Base-by-base conservation (phyloP, 1,140 invertebrate species). In the Drosophila simulans region DNA sequence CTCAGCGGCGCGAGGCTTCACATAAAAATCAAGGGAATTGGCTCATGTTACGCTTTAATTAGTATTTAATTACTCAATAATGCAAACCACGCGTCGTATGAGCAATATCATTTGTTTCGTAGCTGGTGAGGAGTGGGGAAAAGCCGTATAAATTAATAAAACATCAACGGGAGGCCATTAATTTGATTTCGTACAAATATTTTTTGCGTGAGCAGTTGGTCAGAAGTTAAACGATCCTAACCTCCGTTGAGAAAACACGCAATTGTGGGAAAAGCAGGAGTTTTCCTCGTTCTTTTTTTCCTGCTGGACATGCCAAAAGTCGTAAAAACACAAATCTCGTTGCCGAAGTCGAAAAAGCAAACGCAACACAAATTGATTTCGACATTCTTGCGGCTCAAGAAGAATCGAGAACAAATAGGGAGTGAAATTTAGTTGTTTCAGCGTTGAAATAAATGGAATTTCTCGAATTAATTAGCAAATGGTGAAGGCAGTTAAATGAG, bases 51-150 rank as follows among this genome's bases (percentile, higher is more conserved):
- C 84, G 77, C 84, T 84, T 89, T 89, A 89, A 89, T 89, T 89
- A 84, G 84, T 84, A 89, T 89, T 89, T 89, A 89, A 89, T 89
- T 89, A 84, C 80, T 89, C 77, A 89, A 89, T 89, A 84, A 89
- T 84, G 80, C 80, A 84, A 80, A 69, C 59, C 80, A 89, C 80
- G 68, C 85, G 77, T 74, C 84, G 85, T 84, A 89, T 80, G 51
- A 59, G 84, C 73, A 77, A 84, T 88, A 89, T 89, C 89, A 80
- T 83, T 84, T 58, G 84, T 84, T 88, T 76, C 51, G 68, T 48
- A 59, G 69, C n/a, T n/a, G 17, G 17, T 17, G 17, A 31, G 42
- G n/a, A 45, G 37, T 3, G 20, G 20, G 20, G 20, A 22, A 22
- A 80, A 58, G 70, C 59, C 66, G 76, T 88, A 84, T 89, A 89